Evolutionary conservation across 1,140 invertebrate genomes (phyloP), one percentile per base, ranked within the genome.

Genomic region (Aphidius ervi): DNA sequence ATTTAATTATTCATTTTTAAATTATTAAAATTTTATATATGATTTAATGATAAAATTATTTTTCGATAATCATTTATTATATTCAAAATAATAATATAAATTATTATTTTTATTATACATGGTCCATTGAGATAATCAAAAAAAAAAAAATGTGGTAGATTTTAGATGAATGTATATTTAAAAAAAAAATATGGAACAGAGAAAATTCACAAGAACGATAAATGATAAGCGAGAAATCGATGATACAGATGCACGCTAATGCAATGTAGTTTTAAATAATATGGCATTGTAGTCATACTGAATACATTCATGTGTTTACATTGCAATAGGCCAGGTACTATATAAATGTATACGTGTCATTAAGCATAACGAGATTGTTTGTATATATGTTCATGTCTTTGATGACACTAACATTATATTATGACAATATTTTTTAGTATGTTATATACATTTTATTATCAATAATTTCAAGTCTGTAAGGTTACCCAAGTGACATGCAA

Each of bases 221-320:
- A 63, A 46, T 63, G 61, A 66, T 66, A 63, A 61, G 59, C 54
- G 58, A 59, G 49, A 66, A 66, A 66, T 66, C 59, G 61, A 65
- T 62, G 64, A 65, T 65, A 62, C 54, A 61, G 61, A 50, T 57
- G 61, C 59, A 59, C 56, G 57, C 53, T 58, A 56, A 59, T 63
- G 60, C 41, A 20, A 48, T 9, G 41, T 57, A 10, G 54, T 61
- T 61, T 20, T 7, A 3, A 9, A 23, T 20, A 48, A 58, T 57
- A 46, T 58, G 47, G 37, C 40, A 47, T 48, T 7, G 45, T 9
- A 40, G 37, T 54, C 10, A 53, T 42, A 47, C 2, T 20, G 9
- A 5, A 5, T 10, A 20, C 7, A 31, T 23, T n/a, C n/a, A 6
- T 40, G 31, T 49, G 46, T 49, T 48, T 42, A 43, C 8, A 43